Base-by-base conservation (phyloP, 2,888 invertebrate species). In the Drepana falcataria region DNA sequence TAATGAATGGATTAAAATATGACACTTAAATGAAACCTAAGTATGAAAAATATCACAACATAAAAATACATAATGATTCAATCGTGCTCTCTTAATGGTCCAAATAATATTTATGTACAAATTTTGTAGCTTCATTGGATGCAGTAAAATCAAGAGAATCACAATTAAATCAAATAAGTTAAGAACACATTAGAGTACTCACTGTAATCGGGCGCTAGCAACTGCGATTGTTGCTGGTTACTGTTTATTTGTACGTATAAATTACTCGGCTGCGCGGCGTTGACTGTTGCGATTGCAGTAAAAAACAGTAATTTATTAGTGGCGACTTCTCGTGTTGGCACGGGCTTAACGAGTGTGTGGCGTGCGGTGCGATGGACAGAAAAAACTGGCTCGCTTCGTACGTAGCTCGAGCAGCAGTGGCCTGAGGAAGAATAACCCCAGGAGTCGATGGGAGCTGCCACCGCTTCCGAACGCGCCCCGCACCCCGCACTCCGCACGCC, bases 271-370 rank as follows among this genome's bases (percentile, higher is more conserved):
- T 79, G 85, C 90, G 87, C 88, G 91, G 79, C 90, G 88, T 81
- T 88, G 91, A 92, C 93, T 92, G 88, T 81, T 82, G 74, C 81
- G 82, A 79, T 83, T 84, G 83, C 85, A 83, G 88, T 88, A 89
- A 91, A 89, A 91, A 91, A 90, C 89, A 86, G 87, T 90, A 91
- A 91, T 91, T 91, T 91, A 91, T 93, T 91, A 91, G 91, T 91
- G 92, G 91, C 91, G 92, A 92, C 91, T 92, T 91, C 92, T 93
- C 92, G 93, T 92, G 91, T 92, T 92, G 91, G 91, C 92, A 91
- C 92, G 92, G 92, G 86, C 89, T 89, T 91, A 91, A 92, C 92
- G 91, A 91, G 91, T 90, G 90, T 91, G 87, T 89, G 90, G 91
- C 90, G 92, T 92, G 90, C 88, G 89, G 87, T 83, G 83, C 91